Percentiles rank a stretch among this genome's conserved stretches.
These are phyloP conservation scores for Brachylomia viminalis DNA, from an alignment of 2,888 invertebrate genomes.

Conservation along the genomic window DNA sequence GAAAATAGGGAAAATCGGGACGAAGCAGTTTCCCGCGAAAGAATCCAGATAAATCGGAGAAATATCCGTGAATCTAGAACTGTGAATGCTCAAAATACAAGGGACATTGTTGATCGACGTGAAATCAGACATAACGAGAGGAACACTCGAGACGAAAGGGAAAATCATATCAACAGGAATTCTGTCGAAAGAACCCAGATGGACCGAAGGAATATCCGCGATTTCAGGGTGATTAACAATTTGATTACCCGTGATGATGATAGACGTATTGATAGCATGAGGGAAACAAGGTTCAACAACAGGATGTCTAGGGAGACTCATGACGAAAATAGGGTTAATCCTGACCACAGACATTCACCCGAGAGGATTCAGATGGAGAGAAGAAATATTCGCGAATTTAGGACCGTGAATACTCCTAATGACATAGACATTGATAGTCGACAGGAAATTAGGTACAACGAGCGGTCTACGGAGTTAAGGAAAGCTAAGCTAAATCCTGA, in stretches of 20 bases:
- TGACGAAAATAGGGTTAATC: not conserved
- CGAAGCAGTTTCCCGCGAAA: conserved; percentile 15
- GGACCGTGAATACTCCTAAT: conserved; percentile 21
- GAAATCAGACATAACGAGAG: conserved; percentile 14
- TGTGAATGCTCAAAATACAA: not conserved
- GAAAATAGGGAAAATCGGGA: conserved; percentile 22
- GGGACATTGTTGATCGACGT: conserved; percentile 5
- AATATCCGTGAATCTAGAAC: conserved; percentile 27
- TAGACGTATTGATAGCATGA: conserved; percentile 17
- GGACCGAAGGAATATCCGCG: conserved; percentile 8
- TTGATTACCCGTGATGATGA: conserved; percentile 6
- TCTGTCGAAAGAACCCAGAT: not conserved
- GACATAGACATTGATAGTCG: conserved; percentile 10
- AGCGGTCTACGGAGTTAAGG: not conserved
- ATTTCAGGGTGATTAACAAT: conserved; percentile 19
- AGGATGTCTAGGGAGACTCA: conserved; percentile 22
- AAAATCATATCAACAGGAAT: conserved; percentile 21
- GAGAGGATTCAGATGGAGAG: conserved; percentile 16
- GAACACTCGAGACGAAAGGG: conserved; percentile 14
- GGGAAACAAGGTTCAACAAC: conserved; percentile 5
- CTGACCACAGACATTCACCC: not conserved
- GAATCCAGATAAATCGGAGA: conserved; percentile 12
- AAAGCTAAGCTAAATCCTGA: conserved; percentile 17
- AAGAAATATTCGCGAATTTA: conserved; percentile 35
- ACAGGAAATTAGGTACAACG: conserved; percentile 18